These are phyloP conservation scores for Sarcophaga carnaria DNA, from an alignment of 2,888 invertebrate genomes.

Conservation along the genomic window DNA sequence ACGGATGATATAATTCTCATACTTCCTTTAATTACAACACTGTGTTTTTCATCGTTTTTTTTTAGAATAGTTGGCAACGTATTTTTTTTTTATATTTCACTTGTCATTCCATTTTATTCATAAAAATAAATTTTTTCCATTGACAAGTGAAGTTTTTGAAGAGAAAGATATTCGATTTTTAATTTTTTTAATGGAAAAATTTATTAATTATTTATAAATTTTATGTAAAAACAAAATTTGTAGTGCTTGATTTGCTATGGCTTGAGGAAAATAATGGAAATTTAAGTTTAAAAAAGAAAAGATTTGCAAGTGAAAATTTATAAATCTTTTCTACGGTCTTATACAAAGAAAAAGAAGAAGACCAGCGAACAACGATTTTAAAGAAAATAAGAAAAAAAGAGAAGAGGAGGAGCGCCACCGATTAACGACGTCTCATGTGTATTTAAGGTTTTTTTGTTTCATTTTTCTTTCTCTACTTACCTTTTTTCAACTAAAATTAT, in stretches of 20 bases:
- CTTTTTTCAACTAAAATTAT: neutral
- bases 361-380: constrained; percentile 50
- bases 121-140: constrained; percentile 59
- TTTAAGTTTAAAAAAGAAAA: constrained; percentile 2
- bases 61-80: constrained; percentile 30
- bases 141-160: constrained; percentile 46
- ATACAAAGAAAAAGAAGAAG: constrained; percentile 55
- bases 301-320: constrained; percentile 22
- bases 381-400: constrained; percentile 14
- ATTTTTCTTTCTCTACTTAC: neutral
- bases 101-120: constrained; percentile 65
- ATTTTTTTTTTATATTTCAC: constrained; percentile 46
- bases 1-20: neutral
- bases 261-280: neutral
- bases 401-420: constrained; percentile 54
- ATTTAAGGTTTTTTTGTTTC: constrained; percentile 34
- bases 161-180: constrained; percentile 49
- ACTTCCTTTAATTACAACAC: neutral
- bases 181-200: constrained; percentile 51
- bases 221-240: constrained; percentile 17
- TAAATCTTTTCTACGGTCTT: constrained; percentile 48
- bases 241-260: constrained; percentile 23
- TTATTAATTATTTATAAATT: constrained; percentile 32
- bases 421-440: constrained; percentile 40
- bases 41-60: neutral